These are phyloP conservation scores for Perizoma affinitatum DNA, from an alignment of 2,888 invertebrate genomes.

Conservation along the genomic window DNA sequence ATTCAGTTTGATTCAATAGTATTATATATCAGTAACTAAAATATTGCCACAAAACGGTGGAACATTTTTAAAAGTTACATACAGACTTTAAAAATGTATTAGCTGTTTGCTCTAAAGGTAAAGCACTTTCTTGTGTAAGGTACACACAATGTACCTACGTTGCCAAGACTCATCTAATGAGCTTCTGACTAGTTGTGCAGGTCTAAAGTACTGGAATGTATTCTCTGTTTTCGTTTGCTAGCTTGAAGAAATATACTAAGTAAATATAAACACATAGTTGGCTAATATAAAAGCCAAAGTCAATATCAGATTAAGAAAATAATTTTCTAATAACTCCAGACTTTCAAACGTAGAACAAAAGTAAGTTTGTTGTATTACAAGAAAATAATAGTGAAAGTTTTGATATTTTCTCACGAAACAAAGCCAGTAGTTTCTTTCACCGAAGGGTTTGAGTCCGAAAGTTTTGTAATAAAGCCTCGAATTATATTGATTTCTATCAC, in stretches of 20 bases:
- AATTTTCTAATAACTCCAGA: constrained; percentile 7
- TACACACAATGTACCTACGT: not conserved
- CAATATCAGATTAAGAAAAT: constrained; percentile 8
- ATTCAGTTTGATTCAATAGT: no score
- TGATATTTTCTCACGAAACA: constrained; percentile 33
- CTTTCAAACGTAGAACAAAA: constrained; percentile 15
- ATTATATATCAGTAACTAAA: no score
- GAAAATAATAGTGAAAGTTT: constrained; percentile 34
- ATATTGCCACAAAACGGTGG: no score
- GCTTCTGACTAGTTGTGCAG: constrained; percentile 6
- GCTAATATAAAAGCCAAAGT: not conserved
- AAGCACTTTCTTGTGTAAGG: no score
- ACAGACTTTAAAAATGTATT: no score
- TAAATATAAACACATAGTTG: not conserved
- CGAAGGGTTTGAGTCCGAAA: constrained; percentile 37
- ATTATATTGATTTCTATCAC: constrained; percentile 48
- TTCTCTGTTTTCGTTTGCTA: constrained; percentile 5
- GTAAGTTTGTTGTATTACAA: constrained; percentile 20
- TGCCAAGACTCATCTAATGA: constrained; percentile 7
- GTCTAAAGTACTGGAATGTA: constrained; percentile 6
- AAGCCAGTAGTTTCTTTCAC: constrained; percentile 27
- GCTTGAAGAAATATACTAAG: not conserved
- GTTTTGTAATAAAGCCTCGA: constrained; percentile 48
- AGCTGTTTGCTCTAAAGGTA: no score
- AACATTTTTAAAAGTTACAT: no score